A percentile compares a stretch with the other conserved stretches of the same genome.
Evolutionary conservation across 2,797 vertebrate species (phyloP).

Genomic region (Poecilia velifera): DNA sequence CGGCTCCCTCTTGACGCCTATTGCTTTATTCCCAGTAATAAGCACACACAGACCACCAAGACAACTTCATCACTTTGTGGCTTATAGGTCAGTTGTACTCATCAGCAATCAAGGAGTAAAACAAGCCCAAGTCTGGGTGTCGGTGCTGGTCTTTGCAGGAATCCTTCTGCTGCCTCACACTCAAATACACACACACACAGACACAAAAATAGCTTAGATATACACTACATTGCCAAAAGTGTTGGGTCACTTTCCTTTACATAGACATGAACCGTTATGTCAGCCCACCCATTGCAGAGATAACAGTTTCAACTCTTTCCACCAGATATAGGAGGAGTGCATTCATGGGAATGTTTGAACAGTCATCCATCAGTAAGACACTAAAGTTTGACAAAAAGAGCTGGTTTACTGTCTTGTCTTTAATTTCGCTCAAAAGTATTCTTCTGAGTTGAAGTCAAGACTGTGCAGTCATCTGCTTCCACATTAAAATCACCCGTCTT

Average conservation of each 20-base stretch:
- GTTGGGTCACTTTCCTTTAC: neutral
- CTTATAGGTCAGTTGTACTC: constrained; percentile 53
- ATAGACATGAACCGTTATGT: neutral
- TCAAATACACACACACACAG: neutral
- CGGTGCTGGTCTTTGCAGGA: constrained; percentile 4
- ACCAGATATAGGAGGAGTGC: neutral
- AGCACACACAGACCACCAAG: constrained; percentile 30
- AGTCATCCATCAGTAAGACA: neutral
- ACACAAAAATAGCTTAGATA: neutral
- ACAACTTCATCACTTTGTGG: constrained; percentile 62
- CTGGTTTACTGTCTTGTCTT: neutral
- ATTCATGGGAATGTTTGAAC: neutral
- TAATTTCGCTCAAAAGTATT: neutral
- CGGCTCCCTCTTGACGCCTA: constrained; percentile 36
- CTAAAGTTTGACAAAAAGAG: neutral
- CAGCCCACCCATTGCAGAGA: neutral
- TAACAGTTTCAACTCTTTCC: neutral
- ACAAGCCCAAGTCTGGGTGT: constrained; percentile 28
- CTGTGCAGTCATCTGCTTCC: neutral
- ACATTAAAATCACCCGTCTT: neutral
- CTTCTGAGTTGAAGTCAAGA: neutral
- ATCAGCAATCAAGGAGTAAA: constrained; percentile 33
- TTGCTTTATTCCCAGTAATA: constrained; percentile 47
- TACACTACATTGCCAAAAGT: neutral
- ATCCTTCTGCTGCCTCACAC: constrained; percentile 3